Evolutionary conservation across 2,888 invertebrate species (phyloP).

Genomic region (Caenorhabditis angaria): DNA sequence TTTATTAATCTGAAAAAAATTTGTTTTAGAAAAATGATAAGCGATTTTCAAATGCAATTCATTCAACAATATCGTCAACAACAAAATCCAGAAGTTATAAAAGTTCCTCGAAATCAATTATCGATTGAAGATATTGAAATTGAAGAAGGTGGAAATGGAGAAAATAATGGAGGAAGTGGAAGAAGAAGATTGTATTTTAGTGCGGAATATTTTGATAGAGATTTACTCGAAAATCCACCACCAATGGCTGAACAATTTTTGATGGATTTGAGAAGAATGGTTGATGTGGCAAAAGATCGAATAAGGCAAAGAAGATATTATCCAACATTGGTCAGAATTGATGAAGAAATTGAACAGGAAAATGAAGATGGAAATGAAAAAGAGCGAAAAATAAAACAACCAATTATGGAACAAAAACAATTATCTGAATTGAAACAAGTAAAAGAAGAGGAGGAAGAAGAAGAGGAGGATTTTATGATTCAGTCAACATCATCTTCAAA

Average conservation of each 20-base stretch:
- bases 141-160: neutral
- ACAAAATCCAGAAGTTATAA: slow-evolving; percentile 19
- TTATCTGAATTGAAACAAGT: too few species aligned
- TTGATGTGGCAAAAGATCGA: slow-evolving; percentile 50
- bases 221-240: slow-evolving; percentile 86
- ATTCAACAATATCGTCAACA: slow-evolving; percentile 56
- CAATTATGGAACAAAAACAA: neutral
- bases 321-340: slow-evolving; percentile 50
- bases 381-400: too few species aligned
- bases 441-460: neutral
- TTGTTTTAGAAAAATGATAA: slow-evolving; percentile 51
- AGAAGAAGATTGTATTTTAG: slow-evolving; percentile 38
- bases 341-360: slow-evolving; percentile 30
- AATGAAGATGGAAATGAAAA: too few species aligned
- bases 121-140: slow-evolving; percentile 6
- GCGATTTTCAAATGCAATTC: slow-evolving; percentile 68
- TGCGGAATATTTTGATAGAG: slow-evolving; percentile 86
- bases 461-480: neutral
- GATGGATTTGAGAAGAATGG: slow-evolving; percentile 77
- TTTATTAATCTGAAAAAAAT: neutral
- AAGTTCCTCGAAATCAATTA: slow-evolving; percentile 13
- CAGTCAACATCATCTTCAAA: slow-evolving; percentile 14
- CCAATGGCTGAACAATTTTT: slow-evolving; percentile 89
- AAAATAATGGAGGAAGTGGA: neutral
- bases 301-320: slow-evolving; percentile 56